phyloP scores from a whole-genome alignment of 2,797 vertebrate genomes.

The Leptodactylus fallax region DNA sequence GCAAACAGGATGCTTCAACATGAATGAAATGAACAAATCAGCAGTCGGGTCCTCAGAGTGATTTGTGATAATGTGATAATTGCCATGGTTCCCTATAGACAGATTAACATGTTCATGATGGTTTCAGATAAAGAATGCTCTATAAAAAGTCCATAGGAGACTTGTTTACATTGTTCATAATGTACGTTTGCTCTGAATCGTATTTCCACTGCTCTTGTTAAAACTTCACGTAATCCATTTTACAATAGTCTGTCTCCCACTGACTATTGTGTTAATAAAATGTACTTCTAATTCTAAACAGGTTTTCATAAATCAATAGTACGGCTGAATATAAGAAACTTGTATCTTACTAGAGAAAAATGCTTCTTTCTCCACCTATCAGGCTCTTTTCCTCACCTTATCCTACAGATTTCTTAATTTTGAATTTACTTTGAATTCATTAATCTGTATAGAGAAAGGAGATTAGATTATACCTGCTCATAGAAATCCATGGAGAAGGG shows the following conservation, averaged over 20 bases:
- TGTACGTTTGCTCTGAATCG: neutral
- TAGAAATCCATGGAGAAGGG: too few relatives aligned
- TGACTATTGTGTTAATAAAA: too few relatives aligned
- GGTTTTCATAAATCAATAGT: too few relatives aligned
- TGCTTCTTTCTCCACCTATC: too few relatives aligned
- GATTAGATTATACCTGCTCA: too few relatives aligned
- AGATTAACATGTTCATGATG: neutral
- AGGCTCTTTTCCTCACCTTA: too few relatives aligned
- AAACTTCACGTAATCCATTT: neutral
- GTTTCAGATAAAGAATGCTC: neutral
- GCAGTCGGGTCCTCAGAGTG: neutral
- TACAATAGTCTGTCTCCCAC: neutral
- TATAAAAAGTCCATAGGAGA: neutral
- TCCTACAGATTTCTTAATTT: too few relatives aligned
- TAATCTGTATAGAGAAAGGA: too few relatives aligned
- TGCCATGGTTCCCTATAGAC: neutral
- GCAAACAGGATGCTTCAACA: slow-evolving; percentile 2
- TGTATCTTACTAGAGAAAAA: too few relatives aligned
- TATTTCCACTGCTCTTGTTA: neutral
- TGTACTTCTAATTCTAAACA: too few relatives aligned
- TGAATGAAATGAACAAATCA: neutral
- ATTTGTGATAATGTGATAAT: neutral
- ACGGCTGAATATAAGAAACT: too few relatives aligned
- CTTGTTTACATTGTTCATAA: neutral
- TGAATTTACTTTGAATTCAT: too few relatives aligned